Conservation (phyloP, 2,888 invertebrate species). For the Vanessa cardui region DNA sequence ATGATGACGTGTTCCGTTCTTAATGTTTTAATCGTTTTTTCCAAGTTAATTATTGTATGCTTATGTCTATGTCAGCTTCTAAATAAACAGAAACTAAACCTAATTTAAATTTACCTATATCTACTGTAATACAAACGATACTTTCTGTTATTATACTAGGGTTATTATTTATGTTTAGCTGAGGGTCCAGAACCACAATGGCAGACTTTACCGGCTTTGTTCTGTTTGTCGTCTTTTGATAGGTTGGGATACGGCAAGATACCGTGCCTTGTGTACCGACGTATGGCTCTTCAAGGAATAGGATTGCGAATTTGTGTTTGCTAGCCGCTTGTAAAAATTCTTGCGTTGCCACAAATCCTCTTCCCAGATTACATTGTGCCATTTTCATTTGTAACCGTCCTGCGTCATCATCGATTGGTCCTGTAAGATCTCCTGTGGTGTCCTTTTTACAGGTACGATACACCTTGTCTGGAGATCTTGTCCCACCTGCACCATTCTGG, state of each 20-base stretch:
- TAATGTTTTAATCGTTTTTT: rapidly evolving
- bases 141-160: background rate
- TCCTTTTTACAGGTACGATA: no score
- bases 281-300: background rate
- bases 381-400: background rate
- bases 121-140: background rate
- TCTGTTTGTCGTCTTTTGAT: background rate
- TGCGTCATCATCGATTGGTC: no score
- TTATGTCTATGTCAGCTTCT: background rate
- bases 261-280: background rate
- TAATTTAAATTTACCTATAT: background rate
- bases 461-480: no score
- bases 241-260: background rate
- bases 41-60: background rate
- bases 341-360: background rate
- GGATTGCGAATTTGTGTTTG: background rate
- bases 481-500: no score
- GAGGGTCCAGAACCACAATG: background rate
- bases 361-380: background rate
- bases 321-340: background rate
- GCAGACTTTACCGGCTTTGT: background rate
- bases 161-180: background rate
- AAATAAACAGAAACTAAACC: background rate
- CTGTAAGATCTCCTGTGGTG: no score
- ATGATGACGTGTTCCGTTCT: background rate